Percentiles rank a stretch among this genome's conserved stretches.
Evolutionary conservation across 2,113 vertebrate species (phyloP).

Genomic region (Phalacrocorax carbo): DNA sequence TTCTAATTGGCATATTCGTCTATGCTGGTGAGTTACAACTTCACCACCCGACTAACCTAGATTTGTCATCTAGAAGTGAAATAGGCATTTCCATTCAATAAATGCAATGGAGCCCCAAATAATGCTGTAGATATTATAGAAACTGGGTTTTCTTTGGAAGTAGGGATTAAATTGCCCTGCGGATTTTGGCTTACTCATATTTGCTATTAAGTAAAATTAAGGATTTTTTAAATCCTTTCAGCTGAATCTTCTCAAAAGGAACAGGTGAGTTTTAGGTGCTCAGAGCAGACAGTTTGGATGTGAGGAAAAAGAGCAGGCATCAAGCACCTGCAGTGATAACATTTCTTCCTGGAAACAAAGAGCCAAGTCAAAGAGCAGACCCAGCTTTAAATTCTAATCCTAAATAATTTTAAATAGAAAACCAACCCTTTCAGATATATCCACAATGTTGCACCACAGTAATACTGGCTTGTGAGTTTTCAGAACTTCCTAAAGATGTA

Average conservation of each 20-base stretch:
- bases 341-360: not conserved
- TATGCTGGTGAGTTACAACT: not conserved
- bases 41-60: not conserved
- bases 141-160: not conserved
- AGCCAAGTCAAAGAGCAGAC: not conserved
- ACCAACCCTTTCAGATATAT: not conserved
- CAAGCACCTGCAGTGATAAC: not conserved
- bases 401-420: not conserved
- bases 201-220: not conserved
- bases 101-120: not conserved
- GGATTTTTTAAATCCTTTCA: not conserved
- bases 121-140: not conserved
- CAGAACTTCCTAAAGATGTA: not conserved
- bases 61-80: not conserved
- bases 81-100: not conserved
- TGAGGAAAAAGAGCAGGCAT: not conserved
- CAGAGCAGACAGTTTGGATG: not conserved
- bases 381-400: not conserved
- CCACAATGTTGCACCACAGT: not conserved
- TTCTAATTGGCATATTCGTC: not conserved
- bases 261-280: not conserved
- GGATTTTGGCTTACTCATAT: not conserved
- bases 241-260: not conserved
- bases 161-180: not conserved
- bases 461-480: not conserved